Conservation (phyloP, 2,113 vertebrate species). For the Scolopax mira region DNA sequence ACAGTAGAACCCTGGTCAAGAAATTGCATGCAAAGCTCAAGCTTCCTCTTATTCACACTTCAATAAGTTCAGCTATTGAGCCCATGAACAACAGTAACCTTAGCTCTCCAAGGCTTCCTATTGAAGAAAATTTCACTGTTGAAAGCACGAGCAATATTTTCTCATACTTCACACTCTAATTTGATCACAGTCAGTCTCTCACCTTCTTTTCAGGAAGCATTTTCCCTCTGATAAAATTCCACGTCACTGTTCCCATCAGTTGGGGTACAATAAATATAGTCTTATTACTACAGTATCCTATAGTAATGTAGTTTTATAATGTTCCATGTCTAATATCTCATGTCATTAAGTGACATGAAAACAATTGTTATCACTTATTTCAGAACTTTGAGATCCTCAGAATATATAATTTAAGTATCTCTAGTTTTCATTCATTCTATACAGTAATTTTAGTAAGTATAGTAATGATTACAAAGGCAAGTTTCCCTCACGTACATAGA, state of each 20-base stretch:
- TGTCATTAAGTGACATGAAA: background rate
- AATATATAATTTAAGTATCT: background rate
- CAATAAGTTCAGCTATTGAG: background rate
- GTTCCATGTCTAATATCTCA: rapidly evolving
- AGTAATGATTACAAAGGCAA: background rate
- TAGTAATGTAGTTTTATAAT: background rate
- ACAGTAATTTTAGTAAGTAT: background rate
- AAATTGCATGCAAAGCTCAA: background rate
- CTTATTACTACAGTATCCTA: background rate
- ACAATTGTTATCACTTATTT: background rate
- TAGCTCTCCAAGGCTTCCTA: background rate
- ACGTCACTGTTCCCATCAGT: background rate
- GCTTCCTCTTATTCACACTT: background rate
- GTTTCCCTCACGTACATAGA: background rate
- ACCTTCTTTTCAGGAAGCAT: background rate
- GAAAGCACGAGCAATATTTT: background rate
- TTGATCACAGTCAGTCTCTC: background rate
- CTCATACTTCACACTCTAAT: background rate
- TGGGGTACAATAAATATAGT: background rate
- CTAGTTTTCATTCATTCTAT: background rate
- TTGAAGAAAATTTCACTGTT: background rate
- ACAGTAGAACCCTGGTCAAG: background rate
- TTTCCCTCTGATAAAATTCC: background rate
- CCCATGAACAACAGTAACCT: background rate
- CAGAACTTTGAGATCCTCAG: background rate